Evolutionary conservation across 1,140 invertebrate species (phyloP).

Genomic region (Agrilus planipennis): DNA sequence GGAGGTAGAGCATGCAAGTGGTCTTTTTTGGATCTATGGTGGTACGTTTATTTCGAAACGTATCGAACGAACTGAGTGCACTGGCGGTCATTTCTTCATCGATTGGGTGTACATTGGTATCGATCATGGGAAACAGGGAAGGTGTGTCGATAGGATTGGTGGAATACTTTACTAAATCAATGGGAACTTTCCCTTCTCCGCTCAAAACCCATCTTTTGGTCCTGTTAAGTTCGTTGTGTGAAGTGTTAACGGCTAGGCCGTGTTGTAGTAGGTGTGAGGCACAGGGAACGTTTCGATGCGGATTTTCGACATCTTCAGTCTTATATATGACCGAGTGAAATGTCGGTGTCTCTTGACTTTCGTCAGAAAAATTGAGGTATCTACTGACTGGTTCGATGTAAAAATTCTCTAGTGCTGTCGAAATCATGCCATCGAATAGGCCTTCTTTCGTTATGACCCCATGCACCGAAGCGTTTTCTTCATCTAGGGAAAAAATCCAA

Average conservation of each 20-base stretch:
- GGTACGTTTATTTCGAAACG: conserved; percentile 50
- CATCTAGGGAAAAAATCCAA: conserved; percentile 55
- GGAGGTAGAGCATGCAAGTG: conserved; percentile 84
- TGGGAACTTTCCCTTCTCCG: conserved; percentile 29
- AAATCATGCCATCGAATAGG: conserved; percentile 78
- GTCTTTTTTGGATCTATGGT: conserved; percentile 69
- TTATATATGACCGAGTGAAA: conserved; percentile 79
- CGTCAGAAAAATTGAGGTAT: conserved; percentile 46
- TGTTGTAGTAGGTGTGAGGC: conserved; percentile 47
- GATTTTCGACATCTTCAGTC: conserved; percentile 63
- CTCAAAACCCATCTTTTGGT: conserved; percentile 35
- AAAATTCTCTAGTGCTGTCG: conserved; percentile 61
- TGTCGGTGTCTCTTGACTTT: conserved; percentile 32
- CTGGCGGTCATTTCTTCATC: conserved; percentile 28
- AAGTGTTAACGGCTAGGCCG: conserved; percentile 18
- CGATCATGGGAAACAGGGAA: conserved; percentile 18
- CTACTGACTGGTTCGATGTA: conserved; percentile 76
- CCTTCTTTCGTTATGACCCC: conserved; percentile 78
- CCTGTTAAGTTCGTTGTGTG: conserved; percentile 8
- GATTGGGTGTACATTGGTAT: conserved; percentile 20
- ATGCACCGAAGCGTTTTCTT: conserved; percentile 69
- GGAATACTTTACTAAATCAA: conserved; percentile 17
- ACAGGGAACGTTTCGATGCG: conserved; percentile 34
- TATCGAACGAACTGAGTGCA: conserved; percentile 23
- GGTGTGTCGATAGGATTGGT: conserved; percentile 16